These are phyloP conservation scores for Leptinotarsa defecta DNA, from an alignment of 1,140 invertebrate genomes.

Conservation along the genomic window DNA sequence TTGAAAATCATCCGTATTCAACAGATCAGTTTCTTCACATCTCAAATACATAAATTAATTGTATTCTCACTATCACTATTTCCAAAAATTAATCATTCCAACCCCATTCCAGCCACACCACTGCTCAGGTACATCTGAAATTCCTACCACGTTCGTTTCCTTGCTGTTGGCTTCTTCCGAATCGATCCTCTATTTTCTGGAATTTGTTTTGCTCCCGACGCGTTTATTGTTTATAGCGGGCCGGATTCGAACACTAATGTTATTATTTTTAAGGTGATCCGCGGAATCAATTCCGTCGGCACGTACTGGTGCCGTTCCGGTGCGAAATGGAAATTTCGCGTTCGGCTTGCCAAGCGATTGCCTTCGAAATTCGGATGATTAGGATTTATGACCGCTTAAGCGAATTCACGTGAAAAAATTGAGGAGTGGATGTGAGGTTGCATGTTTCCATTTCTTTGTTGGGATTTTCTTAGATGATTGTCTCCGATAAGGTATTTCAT, in stretches of 20 bases:
- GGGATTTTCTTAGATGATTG: not conserved
- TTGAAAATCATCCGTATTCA: no score
- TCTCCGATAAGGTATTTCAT: no score
- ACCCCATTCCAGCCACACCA: not conserved
- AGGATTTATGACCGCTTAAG: not conserved
- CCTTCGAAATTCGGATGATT: constrained; percentile 12
- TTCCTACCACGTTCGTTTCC: not conserved
- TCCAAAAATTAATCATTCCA: not conserved
- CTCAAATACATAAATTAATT: no score
- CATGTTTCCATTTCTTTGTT: constrained; percentile 5
- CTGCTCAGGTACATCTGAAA: not conserved
- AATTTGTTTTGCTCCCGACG: constrained; percentile 48
- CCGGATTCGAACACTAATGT: constrained; percentile 49
- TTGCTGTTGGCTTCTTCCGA: not conserved
- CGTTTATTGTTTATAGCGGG: constrained; percentile 52
- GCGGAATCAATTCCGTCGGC: constrained; percentile 37
- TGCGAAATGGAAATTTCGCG: constrained; percentile 31
- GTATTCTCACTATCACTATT: no score
- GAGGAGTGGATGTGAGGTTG: not conserved
- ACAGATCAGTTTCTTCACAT: no score
- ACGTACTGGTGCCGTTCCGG: constrained; percentile 32
- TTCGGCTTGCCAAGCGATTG: not conserved
- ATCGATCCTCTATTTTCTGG: constrained; percentile 9
- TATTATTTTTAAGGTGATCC: constrained; percentile 54
- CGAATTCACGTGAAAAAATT: constrained; percentile 2